A percentile compares a stretch with the other conserved stretches of the same genome.
Evolutionary conservation across 2,113 vertebrate genomes (phyloP).

Genomic region (Hoplias malabaricus): DNA sequence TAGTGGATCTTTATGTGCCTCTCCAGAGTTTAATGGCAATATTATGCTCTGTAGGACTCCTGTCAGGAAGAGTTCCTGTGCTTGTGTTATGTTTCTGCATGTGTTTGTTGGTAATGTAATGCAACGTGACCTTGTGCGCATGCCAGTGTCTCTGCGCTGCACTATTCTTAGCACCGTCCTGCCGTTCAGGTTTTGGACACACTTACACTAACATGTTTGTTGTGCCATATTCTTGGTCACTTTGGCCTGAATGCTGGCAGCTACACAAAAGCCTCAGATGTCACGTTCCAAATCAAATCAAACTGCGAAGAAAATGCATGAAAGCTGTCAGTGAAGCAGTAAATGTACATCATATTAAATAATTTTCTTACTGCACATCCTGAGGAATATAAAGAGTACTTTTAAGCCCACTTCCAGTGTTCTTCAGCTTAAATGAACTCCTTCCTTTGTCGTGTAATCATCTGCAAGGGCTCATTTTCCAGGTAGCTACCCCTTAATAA

Average conservation of each 20-base stretch:
- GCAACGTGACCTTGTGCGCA: slow-evolving; percentile 10
- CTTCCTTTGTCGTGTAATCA: background rate
- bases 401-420: background rate
- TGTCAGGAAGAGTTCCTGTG: background rate
- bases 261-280: background rate
- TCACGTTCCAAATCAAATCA: background rate
- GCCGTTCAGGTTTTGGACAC: slow-evolving; percentile 29
- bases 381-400: too few species aligned
- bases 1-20: too few species aligned
- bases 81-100: slow-evolving; percentile 11
- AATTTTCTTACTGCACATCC: background rate
- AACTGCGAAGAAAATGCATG: background rate
- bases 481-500: background rate
- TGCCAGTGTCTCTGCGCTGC: slow-evolving; percentile 18
- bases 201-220: slow-evolving; percentile 22
- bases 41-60: background rate
- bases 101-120: slow-evolving; percentile 42
- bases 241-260: slow-evolving; percentile 8
- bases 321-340: background rate
- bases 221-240: slow-evolving; percentile 2
- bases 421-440: background rate
- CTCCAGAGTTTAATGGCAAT: too few species aligned
- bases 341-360: background rate
- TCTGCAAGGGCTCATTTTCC: background rate
- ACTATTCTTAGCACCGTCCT: slow-evolving; percentile 44